phyloP scores from a whole-genome alignment of 2,888 invertebrate genomes.

The Caenorhabditis sp. region DNA sequence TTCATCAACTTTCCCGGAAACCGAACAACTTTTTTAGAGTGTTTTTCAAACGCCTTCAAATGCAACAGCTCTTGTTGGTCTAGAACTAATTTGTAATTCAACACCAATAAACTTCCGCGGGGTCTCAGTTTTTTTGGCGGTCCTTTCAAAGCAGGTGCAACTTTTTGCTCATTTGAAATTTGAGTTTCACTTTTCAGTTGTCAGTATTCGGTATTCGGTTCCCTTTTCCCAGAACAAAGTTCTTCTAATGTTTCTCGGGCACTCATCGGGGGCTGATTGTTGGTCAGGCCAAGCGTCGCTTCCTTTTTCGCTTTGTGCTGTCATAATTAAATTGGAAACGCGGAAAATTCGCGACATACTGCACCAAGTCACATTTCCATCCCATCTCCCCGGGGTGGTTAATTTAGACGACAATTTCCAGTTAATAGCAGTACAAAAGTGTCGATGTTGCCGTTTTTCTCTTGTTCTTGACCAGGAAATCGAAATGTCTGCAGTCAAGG shows the following conservation, averaged over 20 bases:
- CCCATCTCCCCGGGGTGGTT: constrained; percentile 24
- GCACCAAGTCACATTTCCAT: constrained; percentile 50
- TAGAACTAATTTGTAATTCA: constrained; percentile 45
- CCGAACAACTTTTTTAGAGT: background rate
- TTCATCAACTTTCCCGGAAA: background rate
- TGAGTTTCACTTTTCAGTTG: too few species aligned
- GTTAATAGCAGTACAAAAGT: constrained; percentile 35
- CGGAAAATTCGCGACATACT: constrained; percentile 45
- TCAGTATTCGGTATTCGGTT: too few species aligned
- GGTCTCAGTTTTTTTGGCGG: background rate
- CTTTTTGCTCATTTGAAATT: background rate
- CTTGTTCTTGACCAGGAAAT: constrained; percentile 19
- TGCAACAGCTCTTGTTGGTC: background rate
- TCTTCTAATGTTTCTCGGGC: constrained; percentile 5
- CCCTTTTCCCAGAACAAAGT: background rate
- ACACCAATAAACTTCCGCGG: constrained; percentile 36
- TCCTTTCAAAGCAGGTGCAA: constrained; percentile 17
- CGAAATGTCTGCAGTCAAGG: background rate
- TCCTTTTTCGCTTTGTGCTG: constrained; percentile 30
- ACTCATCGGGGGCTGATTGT: too few species aligned
- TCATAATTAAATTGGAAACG: constrained; percentile 53
- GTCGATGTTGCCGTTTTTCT: constrained; percentile 22
- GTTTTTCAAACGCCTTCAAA: background rate
- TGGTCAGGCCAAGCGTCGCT: constrained; percentile 22
- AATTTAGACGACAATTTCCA: constrained; percentile 44